Evolutionary conservation across 2,888 invertebrate species (phyloP).

Genomic region (Lycocerus yunnanus): DNA sequence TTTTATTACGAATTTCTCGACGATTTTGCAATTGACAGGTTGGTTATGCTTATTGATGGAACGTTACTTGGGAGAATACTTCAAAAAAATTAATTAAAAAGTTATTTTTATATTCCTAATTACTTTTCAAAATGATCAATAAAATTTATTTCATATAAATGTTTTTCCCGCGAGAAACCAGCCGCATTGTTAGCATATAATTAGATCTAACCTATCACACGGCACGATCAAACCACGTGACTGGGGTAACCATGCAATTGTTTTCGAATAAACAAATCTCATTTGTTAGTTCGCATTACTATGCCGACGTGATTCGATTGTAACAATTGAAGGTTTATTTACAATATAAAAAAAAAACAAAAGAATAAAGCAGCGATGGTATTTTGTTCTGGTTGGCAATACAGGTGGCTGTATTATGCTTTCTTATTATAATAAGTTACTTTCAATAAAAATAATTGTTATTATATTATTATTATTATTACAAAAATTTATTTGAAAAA

Average conservation of each 20-base stretch:
- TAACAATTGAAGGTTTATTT: not conserved
- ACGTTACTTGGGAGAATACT: not conserved
- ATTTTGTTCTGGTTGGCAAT: not conserved
- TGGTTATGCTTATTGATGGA: not conserved
- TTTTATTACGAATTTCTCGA: not conserved
- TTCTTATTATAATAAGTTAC: not conserved
- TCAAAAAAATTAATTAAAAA: not conserved
- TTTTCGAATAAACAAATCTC: not conserved
- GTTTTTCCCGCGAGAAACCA: not conserved
- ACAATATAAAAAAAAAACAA: not conserved
- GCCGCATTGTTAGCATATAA: no score
- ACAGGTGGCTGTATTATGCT: not conserved
- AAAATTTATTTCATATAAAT: not conserved
- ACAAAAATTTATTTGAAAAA: not conserved
- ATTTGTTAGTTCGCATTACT: not conserved
- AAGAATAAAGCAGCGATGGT: not conserved
- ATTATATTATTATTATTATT: not conserved
- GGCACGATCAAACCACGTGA: not conserved
- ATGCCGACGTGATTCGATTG: not conserved
- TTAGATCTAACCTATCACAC: not conserved
- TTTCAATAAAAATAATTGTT: not conserved
- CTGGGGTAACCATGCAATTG: not conserved
- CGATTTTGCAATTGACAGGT: not conserved
- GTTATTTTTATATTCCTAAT: not conserved
- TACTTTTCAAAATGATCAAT: not conserved